Evolutionary conservation across 2,113 vertebrate species (phyloP).

Genomic region (Mobula hypostoma): DNA sequence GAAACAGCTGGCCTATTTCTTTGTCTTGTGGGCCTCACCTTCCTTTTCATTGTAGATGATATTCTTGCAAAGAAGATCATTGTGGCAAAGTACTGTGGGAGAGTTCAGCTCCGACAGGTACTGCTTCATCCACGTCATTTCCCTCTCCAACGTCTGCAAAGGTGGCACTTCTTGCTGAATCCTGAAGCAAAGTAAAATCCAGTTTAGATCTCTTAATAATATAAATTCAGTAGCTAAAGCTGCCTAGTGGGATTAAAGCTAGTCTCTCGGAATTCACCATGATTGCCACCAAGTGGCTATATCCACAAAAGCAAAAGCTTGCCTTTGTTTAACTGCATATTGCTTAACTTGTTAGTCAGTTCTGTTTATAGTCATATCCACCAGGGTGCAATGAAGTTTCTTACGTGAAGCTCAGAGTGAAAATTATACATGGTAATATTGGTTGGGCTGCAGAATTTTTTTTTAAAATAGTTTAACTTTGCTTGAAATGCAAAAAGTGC

Average conservation of each 20-base stretch:
- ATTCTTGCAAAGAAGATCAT: conserved; percentile 95
- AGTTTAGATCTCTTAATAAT: background rate
- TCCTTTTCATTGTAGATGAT: conserved; percentile 79
- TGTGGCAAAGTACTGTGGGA: conserved; percentile 90
- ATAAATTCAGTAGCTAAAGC: no score
- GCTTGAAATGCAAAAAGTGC: no score
- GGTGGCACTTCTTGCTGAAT: conserved; percentile 76
- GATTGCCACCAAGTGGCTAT: background rate
- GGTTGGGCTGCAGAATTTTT: no score
- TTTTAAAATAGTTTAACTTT: no score
- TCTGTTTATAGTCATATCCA: no score
- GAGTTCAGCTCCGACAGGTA: conserved; percentile 78
- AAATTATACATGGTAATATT: no score
- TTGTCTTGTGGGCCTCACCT: conserved; percentile 53
- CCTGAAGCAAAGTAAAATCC: conserved; percentile 50
- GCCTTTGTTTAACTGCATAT: background rate
- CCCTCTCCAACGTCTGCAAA: conserved; percentile 70
- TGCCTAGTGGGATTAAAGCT: no score
- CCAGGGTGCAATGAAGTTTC: no score
- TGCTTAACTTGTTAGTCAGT: background rate
- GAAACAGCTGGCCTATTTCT: background rate
- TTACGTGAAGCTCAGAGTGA: no score
- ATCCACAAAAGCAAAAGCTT: background rate
- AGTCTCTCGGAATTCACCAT: no score
- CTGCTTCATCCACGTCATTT: conserved; percentile 86